Percentiles rank a stretch among this genome's conserved stretches.
Conservation (phyloP, 2,888 invertebrate species). For the Blomia tropicalis region DNA sequence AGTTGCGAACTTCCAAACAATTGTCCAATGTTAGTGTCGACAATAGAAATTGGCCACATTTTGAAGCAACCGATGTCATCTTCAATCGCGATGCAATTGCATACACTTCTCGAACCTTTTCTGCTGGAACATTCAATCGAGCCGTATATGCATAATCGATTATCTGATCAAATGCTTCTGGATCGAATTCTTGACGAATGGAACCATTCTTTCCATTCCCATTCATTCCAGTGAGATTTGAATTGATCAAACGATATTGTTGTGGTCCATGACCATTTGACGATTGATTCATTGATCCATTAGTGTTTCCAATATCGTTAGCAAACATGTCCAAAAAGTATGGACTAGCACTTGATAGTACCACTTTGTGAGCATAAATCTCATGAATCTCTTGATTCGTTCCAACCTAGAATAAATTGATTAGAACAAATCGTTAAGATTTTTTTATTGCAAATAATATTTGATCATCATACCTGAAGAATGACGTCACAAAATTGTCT, state of each 20-base stretch:
- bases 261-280: constrained; percentile 27
- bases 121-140: constrained; percentile 41
- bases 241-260: constrained; percentile 39
- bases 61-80: constrained; percentile 54
- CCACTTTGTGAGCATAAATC: constrained; percentile 58
- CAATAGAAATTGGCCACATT: constrained; percentile 53
- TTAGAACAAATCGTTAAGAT: background rate
- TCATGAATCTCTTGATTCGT: constrained; percentile 42
- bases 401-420: constrained; percentile 41
- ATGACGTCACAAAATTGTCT: constrained; percentile 71
- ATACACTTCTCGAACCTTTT: constrained; percentile 57
- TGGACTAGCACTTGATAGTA: constrained; percentile 59
- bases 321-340: constrained; percentile 58
- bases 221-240: constrained; percentile 34
- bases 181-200: constrained; percentile 40
- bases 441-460: constrained; percentile 33
- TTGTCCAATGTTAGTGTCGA: constrained; percentile 46
- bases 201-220: background rate
- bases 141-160: constrained; percentile 70
- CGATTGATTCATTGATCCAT: background rate
- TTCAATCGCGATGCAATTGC: constrained; percentile 59
- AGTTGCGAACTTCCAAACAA: constrained; percentile 40
- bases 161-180: constrained; percentile 52
- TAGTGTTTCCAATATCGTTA: constrained; percentile 41
- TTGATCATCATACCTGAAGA: constrained; percentile 47